Conservation (phyloP, 2,113 vertebrate genomes). For the Conger conger region DNA sequence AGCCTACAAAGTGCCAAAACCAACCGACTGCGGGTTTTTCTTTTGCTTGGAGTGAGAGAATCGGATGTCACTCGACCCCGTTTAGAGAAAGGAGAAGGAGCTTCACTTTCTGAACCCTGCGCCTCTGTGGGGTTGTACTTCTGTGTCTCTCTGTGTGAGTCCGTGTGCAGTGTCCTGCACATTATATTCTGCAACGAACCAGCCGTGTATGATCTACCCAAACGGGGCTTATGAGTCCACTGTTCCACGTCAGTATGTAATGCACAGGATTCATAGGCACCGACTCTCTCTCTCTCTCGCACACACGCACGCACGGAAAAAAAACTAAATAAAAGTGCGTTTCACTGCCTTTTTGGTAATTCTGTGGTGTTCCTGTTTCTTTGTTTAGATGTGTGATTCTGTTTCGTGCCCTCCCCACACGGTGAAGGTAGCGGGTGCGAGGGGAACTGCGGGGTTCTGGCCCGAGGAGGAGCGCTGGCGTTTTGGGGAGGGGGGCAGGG, state of each 20-base stretch:
- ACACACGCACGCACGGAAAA: neutral
- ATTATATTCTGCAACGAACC: slow-evolving; percentile 4
- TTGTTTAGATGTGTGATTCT: neutral
- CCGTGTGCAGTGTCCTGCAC: neutral
- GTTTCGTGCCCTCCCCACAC: neutral
- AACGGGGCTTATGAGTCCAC: neutral
- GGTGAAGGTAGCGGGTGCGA: neutral
- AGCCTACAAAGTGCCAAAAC: slow-evolving; percentile 62
- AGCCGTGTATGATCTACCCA: neutral
- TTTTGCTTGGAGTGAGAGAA: slow-evolving; percentile 34
- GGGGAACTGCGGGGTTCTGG: neutral
- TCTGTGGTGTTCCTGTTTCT: neutral
- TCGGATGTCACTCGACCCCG: slow-evolving; percentile 36
- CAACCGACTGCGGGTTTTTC: slow-evolving; percentile 42
- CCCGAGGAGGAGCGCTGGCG: slow-evolving; percentile 54
- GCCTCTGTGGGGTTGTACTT: neutral
- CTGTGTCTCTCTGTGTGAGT: slow-evolving; percentile 2
- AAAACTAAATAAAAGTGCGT: slow-evolving; percentile 19
- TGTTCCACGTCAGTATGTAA: neutral
- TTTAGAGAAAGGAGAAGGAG: slow-evolving; percentile 9
- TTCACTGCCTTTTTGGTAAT: slow-evolving; percentile 21
- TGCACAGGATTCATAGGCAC: neutral
- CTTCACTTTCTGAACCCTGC: slow-evolving; percentile 19
- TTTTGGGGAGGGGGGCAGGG: slow-evolving; percentile 18
- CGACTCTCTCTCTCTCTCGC: neutral